Base-by-base conservation (phyloP, 1,140 invertebrate species). In the Helicoverpa armigera region DNA sequence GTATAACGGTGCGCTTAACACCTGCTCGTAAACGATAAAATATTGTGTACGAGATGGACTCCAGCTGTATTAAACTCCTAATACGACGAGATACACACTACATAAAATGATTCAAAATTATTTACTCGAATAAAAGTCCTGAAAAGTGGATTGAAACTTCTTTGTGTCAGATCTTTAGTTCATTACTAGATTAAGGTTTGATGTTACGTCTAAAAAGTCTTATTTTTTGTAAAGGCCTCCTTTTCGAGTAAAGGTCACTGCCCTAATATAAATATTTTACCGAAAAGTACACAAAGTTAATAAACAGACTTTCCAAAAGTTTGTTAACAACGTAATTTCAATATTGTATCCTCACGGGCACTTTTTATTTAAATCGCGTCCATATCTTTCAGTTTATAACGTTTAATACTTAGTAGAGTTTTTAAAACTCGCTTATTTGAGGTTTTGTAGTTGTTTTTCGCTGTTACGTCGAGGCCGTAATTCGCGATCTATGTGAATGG, bases 401-500 rank as follows among this genome's bases (percentile, higher is more conserved):
- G 48, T 53, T 69, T 69, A n/a, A 23, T 29, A 70, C 50, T 70
- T 70, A 23, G 48, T 53, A 29, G 48, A 48, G 43, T 65, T 65
- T 65, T 53, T 53, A 77, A 77, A 75, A 75, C 48, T 65, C 60
- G 75, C 60, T 77, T 76, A 81, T 76, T 76, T 69, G 72, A 81
- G 23, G 79, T 72, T 72, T 80, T 63, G 58, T 67, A 80, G 48
- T 73, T 80, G 79, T 80, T 77, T 77, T 77, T 35, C 50, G 75
- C 51, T 77, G 75, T 77, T 54, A 77, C 60, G 48, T 77, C 14
- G 75, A 18, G 14, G 48, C 29, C 61, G 60, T 77, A 77, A 77
- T 65, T 77, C 50, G 60, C 75, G 60, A 77, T 77, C 75, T 77
- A 77, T 77, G 60, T 77, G 75, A 77, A 77, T 77, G 67, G 67